These are phyloP conservation scores for Mongoloraphidia duomilia DNA, from an alignment of 2,888 invertebrate species.

Conservation along the genomic window DNA sequence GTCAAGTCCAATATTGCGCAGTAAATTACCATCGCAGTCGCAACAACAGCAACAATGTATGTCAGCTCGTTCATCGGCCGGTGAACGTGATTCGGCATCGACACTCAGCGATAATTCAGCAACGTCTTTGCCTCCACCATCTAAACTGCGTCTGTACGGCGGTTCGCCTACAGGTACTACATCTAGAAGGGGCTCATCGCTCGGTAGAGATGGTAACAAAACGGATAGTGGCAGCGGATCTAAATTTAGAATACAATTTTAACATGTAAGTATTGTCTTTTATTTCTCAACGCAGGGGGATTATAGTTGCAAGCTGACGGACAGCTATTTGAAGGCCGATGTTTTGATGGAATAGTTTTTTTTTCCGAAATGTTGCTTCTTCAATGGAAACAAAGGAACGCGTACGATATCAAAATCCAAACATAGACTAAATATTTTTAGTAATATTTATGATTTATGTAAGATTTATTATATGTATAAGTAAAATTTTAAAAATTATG, in stretches of 20 bases:
- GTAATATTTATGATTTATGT: no score
- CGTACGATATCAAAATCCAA: no score
- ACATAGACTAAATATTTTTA: no score
- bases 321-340: no score
- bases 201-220: slow-evolving; percentile 37
- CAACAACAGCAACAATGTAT: slow-evolving; percentile 25
- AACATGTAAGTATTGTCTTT: slow-evolving; percentile 14
- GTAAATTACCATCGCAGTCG: slow-evolving; percentile 18
- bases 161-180: slow-evolving; percentile 25
- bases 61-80: slow-evolving; percentile 24
- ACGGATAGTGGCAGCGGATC: slow-evolving; percentile 34
- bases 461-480: no score
- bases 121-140: slow-evolving; percentile 43
- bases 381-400: no score
- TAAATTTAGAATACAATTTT: slow-evolving; percentile 64
- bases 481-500: no score
- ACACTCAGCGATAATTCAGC: slow-evolving; percentile 40
- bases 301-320: no score
- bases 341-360: no score
- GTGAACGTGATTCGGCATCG: slow-evolving; percentile 37
- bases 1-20: slow-evolving; percentile 10
- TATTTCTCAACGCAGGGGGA: background rate
- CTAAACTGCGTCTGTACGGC: slow-evolving; percentile 31
- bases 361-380: no score
- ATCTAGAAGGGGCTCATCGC: slow-evolving; percentile 38